A percentile compares a stretch with the other conserved stretches of the same genome.
Conservation (phyloP, 2,113 vertebrate species). For the Limanda limanda region DNA sequence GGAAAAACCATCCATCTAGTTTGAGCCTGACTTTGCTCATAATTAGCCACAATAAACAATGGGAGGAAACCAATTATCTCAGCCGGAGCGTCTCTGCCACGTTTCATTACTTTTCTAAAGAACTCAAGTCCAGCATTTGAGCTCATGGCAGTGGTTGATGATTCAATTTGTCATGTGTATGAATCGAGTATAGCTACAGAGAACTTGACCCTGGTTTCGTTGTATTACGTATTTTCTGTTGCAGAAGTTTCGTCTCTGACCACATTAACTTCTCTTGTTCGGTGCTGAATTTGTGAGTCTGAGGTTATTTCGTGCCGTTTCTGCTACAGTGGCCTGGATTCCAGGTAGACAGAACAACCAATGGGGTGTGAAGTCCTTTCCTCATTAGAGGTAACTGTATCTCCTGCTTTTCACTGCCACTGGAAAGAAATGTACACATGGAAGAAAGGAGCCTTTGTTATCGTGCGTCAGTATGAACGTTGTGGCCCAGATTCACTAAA, state of each 20-base stretch:
- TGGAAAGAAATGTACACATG: conserved; percentile 42
- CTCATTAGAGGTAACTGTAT: conserved; percentile 68
- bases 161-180: conserved; percentile 10
- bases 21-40: conserved; percentile 28
- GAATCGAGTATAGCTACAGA: neutral
- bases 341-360: conserved; percentile 52
- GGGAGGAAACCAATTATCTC: conserved; percentile 32
- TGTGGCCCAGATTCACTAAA: conserved; percentile 50
- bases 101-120: conserved; percentile 47
- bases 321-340: conserved; percentile 46
- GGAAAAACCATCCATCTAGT: conserved; percentile 28
- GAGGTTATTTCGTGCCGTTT: neutral
- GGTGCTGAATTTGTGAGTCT: neutral
- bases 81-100: conserved; percentile 21
- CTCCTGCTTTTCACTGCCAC: conserved; percentile 54
- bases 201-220: neutral
- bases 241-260: neutral
- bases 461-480: conserved; percentile 28
- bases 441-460: conserved; percentile 63
- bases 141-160: conserved; percentile 13
- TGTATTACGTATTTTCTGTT: no score
- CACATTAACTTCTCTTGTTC: neutral
- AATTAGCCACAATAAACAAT: conserved; percentile 49
- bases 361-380: conserved; percentile 65
- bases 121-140: conserved; percentile 20